A percentile compares a stretch with the other conserved stretches of the same genome.
phyloP scores from a whole-genome alignment of 2,797 vertebrate species.

The Poeciliopsis presidionis region DNA sequence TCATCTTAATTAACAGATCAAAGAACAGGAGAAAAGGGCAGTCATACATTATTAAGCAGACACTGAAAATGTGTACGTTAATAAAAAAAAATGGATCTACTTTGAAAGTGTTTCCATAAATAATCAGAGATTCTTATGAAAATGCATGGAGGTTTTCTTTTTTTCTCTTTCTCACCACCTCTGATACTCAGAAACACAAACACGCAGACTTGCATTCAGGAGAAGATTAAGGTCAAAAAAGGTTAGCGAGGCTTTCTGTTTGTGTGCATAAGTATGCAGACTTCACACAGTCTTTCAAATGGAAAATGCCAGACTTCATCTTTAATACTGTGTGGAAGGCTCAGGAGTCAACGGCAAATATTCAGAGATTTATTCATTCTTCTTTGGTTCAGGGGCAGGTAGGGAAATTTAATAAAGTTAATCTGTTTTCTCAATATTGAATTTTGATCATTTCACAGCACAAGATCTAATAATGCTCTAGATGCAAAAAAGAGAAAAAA shows the following conservation, averaged over 20 bases:
- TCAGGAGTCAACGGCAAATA: slow-evolving; percentile 16
- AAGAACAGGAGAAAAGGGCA: slow-evolving; percentile 66
- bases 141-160: slow-evolving; percentile 9
- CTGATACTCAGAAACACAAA: slow-evolving; percentile 1
- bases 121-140: slow-evolving; percentile 16
- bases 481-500: neutral
- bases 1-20: slow-evolving; percentile 76
- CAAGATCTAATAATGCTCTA: neutral
- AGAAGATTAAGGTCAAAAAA: slow-evolving; percentile 52
- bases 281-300: slow-evolving; percentile 23
- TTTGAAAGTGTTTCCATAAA: slow-evolving; percentile 35
- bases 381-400: slow-evolving; percentile 8
- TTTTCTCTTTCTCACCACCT: neutral
- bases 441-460: neutral
- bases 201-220: slow-evolving; percentile 22
- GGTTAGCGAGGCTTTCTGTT: slow-evolving; percentile 23
- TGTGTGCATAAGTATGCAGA: slow-evolving; percentile 8
- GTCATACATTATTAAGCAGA: slow-evolving; percentile 69
- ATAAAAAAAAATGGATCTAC: slow-evolving; percentile 31
- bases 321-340: slow-evolving; percentile 1
- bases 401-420: slow-evolving; percentile 36
- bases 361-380: slow-evolving; percentile 6
- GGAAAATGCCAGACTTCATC: slow-evolving; percentile 19
- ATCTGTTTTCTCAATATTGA: slow-evolving; percentile 30
- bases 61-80: slow-evolving; percentile 24